Conservation (phyloP, 2,888 invertebrate genomes). For the Plutella xylostella region DNA sequence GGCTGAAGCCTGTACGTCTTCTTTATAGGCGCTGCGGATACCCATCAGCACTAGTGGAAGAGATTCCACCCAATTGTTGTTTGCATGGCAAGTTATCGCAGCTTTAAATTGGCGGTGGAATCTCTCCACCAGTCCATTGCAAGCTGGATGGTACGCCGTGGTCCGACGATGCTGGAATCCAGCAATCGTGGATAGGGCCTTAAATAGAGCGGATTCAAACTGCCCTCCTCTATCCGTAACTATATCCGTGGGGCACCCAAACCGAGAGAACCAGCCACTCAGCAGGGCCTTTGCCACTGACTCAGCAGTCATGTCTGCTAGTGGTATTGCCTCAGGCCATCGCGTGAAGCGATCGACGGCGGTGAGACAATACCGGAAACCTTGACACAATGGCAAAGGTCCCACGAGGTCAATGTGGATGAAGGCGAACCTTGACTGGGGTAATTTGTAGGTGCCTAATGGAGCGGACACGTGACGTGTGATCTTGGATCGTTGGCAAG, state of each 20-base stretch:
- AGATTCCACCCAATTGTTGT: slow-evolving; percentile 18
- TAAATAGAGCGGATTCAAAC: slow-evolving; percentile 25
- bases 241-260: slow-evolving; percentile 12
- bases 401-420: slow-evolving; percentile 7
- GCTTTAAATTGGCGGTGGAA: slow-evolving; percentile 40
- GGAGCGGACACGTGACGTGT: slow-evolving; percentile 21
- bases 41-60: too few relatives aligned
- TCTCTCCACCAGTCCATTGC: slow-evolving; percentile 21
- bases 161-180: slow-evolving; percentile 19
- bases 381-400: slow-evolving; percentile 13
- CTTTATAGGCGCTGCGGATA: too few relatives aligned
- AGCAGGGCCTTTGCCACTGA: slow-evolving; percentile 15
- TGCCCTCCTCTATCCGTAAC: slow-evolving; percentile 32
- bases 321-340: slow-evolving; percentile 20
- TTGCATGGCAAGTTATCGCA: slow-evolving; percentile 23
- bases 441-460: slow-evolving; percentile 12
- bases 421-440: slow-evolving; percentile 11
- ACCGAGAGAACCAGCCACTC: slow-evolving; percentile 8
- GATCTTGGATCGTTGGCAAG: slow-evolving; percentile 30
- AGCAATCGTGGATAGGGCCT: slow-evolving; percentile 9
- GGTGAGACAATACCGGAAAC: slow-evolving; percentile 19
- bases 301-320: slow-evolving; percentile 19
- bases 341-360: slow-evolving; percentile 19
- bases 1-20: too few relatives aligned
- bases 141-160: slow-evolving; percentile 21